Evolutionary conservation across 2,797 vertebrate genomes (phyloP).

Genomic region (Cygnus olor): DNA sequence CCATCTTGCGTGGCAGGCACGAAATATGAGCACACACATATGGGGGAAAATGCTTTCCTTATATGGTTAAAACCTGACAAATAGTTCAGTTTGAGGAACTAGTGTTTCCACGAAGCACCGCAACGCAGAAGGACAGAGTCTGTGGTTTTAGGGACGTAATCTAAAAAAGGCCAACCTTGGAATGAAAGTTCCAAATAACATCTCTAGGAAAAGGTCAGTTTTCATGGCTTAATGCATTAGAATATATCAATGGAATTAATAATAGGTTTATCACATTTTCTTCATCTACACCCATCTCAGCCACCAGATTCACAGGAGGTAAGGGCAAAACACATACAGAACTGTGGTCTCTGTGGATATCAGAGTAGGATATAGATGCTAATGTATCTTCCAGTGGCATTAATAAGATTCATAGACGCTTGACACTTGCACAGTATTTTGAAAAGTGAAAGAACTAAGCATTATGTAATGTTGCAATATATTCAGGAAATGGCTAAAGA

Average conservation of each 20-base stretch:
- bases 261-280: background rate
- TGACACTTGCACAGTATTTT: background rate
- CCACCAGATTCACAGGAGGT: background rate
- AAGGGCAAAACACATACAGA: background rate
- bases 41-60: background rate
- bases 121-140: background rate
- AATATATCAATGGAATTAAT: background rate
- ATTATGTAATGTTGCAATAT: background rate
- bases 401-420: background rate
- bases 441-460: background rate
- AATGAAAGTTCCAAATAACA: background rate
- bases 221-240: background rate
- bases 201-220: background rate
- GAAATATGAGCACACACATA: rapidly evolving
- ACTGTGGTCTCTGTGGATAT: background rate
- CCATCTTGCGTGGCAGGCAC: rapidly evolving
- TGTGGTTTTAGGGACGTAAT: rapidly evolving
- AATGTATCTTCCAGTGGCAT: background rate
- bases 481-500: background rate
- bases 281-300: background rate
- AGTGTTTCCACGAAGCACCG: background rate
- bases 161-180: background rate
- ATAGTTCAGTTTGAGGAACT: background rate
- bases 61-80: rapidly evolving
- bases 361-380: background rate